A percentile compares a stretch with the other conserved stretches of the same genome.
Conservation (phyloP, 2,888 invertebrate genomes). For the Sericinus montela region DNA sequence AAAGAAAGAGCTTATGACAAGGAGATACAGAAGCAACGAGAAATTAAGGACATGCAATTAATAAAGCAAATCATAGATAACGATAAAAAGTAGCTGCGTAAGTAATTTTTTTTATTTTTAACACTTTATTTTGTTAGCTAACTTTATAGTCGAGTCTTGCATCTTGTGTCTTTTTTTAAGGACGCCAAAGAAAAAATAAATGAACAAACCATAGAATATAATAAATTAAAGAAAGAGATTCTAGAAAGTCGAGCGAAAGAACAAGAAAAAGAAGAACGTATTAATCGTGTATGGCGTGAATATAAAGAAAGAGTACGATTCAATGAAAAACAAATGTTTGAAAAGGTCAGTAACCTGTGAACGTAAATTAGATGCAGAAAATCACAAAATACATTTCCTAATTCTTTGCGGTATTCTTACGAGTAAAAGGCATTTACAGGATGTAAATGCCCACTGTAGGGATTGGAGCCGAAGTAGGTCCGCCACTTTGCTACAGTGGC, state of each 20-base stretch:
- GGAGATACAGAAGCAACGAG: conserved; percentile 27
- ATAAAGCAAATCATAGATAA: conserved; percentile 31
- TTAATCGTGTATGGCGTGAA: conserved; percentile 31
- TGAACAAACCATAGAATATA: conserved; percentile 30
- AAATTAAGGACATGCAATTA: conserved; percentile 28
- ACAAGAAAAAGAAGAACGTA: conserved; percentile 29
- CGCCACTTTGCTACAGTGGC: no score
- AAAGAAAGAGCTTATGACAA: conserved; percentile 22
- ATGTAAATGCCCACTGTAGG: no score
- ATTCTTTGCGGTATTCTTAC: no score
- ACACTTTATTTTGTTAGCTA: no score
- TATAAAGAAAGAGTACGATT: conserved; percentile 34
- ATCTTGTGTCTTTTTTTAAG: not conserved
- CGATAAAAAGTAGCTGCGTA: conserved; percentile 25
- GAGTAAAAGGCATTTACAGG: no score
- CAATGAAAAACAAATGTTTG: conserved; percentile 31
- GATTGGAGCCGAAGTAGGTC: no score
- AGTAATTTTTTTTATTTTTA: not conserved
- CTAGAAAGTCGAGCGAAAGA: conserved; percentile 27
- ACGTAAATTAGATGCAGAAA: no score
- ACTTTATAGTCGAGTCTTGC: no score
- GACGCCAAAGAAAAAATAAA: no score
- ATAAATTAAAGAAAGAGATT: conserved; percentile 27
- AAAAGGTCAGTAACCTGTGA: conserved; percentile 32
- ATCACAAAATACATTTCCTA: no score